A percentile compares a stretch with the other conserved stretches of the same genome.
These are phyloP conservation scores for Gryon sp. DNA, from an alignment of 1,140 invertebrate genomes.

Conservation along the genomic window DNA sequence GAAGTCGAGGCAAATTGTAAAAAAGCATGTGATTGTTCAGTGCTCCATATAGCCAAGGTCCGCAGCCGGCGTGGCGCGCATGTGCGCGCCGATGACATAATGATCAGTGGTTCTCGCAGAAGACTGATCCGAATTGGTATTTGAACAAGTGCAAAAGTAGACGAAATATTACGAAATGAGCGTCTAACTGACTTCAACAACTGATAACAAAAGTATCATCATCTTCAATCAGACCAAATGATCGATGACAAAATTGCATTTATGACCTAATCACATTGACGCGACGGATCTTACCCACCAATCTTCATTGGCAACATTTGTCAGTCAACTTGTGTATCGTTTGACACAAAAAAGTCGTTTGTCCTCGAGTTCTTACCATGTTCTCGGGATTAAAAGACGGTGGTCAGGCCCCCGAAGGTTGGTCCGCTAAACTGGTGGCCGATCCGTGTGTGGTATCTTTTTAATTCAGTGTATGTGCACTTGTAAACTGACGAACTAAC, in stretches of 20 bases:
- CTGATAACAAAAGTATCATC: too few species aligned
- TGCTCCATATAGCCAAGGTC: slow-evolving; percentile 58
- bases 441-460: slow-evolving; percentile 12
- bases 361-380: slow-evolving; percentile 56
- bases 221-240: too few species aligned
- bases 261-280: too few species aligned
- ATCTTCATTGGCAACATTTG: not conserved
- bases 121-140: not conserved
- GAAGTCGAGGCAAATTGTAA: too few species aligned
- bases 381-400: slow-evolving; percentile 14
- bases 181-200: too few species aligned
- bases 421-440: slow-evolving; percentile 29
- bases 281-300: too few species aligned
- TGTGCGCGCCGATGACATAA: slow-evolving; percentile 64
- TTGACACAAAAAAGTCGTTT: too few species aligned
- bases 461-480: slow-evolving; percentile 24
- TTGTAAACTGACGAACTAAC: slow-evolving; percentile 21
- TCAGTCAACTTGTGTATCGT: too few species aligned
- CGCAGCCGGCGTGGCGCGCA: slow-evolving; percentile 61
- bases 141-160: not conserved
- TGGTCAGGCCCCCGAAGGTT: slow-evolving; percentile 21
- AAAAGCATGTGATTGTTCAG: slow-evolving; percentile 55
- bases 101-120: slow-evolving; percentile 52
- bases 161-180: not conserved
- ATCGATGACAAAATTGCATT: too few species aligned